Base-by-base conservation (phyloP, 2,113 vertebrate species). In the Cyprinodon variegatus region DNA sequence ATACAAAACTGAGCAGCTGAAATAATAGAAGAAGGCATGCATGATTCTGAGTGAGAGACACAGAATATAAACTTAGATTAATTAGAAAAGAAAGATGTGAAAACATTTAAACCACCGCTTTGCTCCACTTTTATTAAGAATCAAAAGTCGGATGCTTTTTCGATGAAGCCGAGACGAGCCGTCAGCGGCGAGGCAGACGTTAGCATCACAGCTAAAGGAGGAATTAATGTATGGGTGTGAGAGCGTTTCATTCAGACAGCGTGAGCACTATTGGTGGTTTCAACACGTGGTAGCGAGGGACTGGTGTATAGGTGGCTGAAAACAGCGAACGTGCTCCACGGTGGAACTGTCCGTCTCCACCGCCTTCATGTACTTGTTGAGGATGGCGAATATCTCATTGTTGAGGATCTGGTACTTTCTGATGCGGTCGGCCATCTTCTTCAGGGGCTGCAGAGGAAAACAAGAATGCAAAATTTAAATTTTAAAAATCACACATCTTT, bases 321-420 rank as follows among this genome's bases (percentile, higher is more conserved):
- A 99, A 93, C 98, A 99, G 91, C 98, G 98, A 74, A 99, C 98
- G 0, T 99, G 98, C 89, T 99, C 98, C 86, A 99, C 97, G 0
- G 98, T 99, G 84, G 98, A 98, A 90, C 97, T 99, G 94, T 99
- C 98, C 0, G 96, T 99, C 93, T 99, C 98, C 89, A 99, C 97
- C 0, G 98, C 97, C 91, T 99, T 99, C 96, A 99, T 99, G 93
- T 99, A 99, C 92, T 99, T 99, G 95, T 99, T 99, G 78, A 99
- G 95, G 91, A 99, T 98, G 89, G 98, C 98, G 72, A 99, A 99
- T 70, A 99, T 97, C 93, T 99, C 97, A 0, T 99, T 99, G 95
- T 99, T 99, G 84, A 99, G 94, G 91, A 99, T 99, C 94, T 99
- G 98, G 75, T 99, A 99, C 93, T 99, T 99, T 91, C 98, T 95